Evolutionary conservation across 92 coral and sea anemone genomes (phyloP), one percentile per base, ranked within the genome.

Genomic region (Paramuricea clavata): DNA sequence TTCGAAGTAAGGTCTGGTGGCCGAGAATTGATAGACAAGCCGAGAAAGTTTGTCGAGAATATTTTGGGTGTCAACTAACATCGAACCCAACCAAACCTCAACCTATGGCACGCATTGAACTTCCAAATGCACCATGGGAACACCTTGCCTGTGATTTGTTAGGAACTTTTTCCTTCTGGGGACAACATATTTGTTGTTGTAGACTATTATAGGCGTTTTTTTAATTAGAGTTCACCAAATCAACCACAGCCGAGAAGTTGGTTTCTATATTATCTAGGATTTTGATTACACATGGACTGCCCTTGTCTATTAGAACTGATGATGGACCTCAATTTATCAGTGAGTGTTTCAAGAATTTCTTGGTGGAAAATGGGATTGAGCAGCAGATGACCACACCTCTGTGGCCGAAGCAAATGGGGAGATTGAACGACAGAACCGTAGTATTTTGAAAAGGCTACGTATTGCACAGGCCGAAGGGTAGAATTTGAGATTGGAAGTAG

Each of bases 401-500:
- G 74, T 89, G 89, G 89, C 92, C 60, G 81, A 89, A 72, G 88
- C 90, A 6, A 88, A 88, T 65, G 89, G 92, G 2, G 90, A 85
- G 65, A 78, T 91, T 1, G 85, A 92, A 68, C 19, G 90, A 31
- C 85, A 89, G 67, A 92, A 82, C 71, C 56, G 82, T 22, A 86
- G 91, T 56, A 74, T 92, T 31, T 52, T 92, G 9, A 89, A 89
- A 64, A 65, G 79, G 81, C 57, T 91, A 87, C 82, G 72, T 42
- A 88, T 88, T 17, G 89, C 87, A 1, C 85, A 86, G 60, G 78
- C 49, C 5, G 74, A 86, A 26, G 83, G 49, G n/a, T n/a, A n/a
- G n/a, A n/a, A n/a, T n/a, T 81, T 74, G 83, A 76, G 81, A 64
- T 47, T 27, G 36, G 88, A 77, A 21, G 87, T 86, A 8, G 50